Evolutionary conservation across 2,888 invertebrate species (phyloP).

Genomic region (Mamestra brassicae): DNA sequence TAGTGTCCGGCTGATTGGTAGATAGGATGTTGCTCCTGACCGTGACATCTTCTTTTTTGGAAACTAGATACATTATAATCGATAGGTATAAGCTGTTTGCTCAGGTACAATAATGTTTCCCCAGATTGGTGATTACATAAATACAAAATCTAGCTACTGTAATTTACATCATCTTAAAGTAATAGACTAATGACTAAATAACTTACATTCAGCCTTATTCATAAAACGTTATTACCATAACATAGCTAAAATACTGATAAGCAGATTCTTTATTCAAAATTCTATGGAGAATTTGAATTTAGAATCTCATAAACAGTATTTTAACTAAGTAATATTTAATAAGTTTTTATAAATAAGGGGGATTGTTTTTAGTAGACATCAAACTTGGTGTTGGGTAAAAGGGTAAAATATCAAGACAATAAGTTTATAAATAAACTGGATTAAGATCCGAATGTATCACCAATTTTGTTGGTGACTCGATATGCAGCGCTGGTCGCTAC

Average conservation of each 20-base stretch:
- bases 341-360: too few species aligned
- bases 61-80: neutral
- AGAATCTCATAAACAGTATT: too few species aligned
- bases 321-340: too few species aligned
- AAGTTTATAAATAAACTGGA: slow-evolving; percentile 34
- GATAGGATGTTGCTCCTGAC: neutral
- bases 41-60: neutral
- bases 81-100: neutral
- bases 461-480: slow-evolving; percentile 62
- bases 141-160: neutral
- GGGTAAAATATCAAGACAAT: slow-evolving; percentile 12
- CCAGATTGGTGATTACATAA: neutral
- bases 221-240: too few species aligned
- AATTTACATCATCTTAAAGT: too few species aligned
- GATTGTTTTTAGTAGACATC: neutral
- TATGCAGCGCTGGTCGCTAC: slow-evolving; percentile 51
- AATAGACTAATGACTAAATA: too few species aligned
- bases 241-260: too few species aligned
- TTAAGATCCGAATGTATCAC: slow-evolving; percentile 35
- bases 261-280: too few species aligned
- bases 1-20: neutral
- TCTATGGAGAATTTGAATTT: too few species aligned
- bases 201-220: too few species aligned
- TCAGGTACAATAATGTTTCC: neutral
- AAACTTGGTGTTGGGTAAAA: neutral